Conservation (phyloP, 2,888 invertebrate species). For the Hoplodrina ambigua region DNA sequence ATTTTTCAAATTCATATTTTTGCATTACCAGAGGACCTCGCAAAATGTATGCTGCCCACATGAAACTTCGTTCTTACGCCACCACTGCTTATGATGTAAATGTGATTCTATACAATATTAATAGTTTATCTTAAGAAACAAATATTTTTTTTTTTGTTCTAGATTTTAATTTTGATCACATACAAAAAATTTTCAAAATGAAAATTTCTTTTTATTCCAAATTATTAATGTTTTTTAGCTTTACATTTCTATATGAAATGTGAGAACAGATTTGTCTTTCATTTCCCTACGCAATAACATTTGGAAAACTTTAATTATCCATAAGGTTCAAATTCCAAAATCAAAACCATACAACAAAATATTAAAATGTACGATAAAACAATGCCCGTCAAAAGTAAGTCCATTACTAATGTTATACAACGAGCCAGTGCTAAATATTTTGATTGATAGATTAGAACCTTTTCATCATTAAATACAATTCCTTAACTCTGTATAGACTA, state of each 20-base stretch:
- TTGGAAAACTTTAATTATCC: not conserved
- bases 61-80: no score
- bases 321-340: not conserved
- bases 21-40: no score
- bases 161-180: no score
- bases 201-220: not conserved
- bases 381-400: constrained; percentile 35
- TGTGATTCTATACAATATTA: not conserved
- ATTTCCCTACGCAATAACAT: not conserved
- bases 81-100: no score
- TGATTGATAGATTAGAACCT: constrained; percentile 40
- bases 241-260: not conserved
- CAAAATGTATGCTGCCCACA: no score
- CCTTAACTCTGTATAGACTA: constrained; percentile 23
- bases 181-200: no score
- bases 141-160: no score
- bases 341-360: not conserved
- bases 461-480: constrained; percentile 40
- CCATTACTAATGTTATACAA: constrained; percentile 25
- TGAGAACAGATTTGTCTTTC: no score
- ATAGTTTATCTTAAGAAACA: not conserved
- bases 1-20: no score
- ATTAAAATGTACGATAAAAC: not conserved
- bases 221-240: not conserved
- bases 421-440: constrained; percentile 19